Evolutionary conservation across 2,888 invertebrate genomes (phyloP), one percentile per base, ranked within the genome.

Genomic region (Xestia sexstrigata): DNA sequence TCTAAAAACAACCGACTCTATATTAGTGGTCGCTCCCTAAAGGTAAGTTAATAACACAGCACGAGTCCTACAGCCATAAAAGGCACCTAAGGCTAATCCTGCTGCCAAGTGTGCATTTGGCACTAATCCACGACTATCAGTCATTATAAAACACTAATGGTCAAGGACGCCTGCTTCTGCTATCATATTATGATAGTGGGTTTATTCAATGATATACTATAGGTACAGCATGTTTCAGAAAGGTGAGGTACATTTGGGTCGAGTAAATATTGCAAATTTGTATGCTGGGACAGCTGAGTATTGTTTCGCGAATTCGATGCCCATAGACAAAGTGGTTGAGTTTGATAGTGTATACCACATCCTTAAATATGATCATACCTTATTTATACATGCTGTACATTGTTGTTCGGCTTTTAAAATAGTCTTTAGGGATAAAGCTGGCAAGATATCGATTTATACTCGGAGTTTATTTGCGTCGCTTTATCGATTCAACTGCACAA

Each of bases 81-180:
- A 35, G 47, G 62, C 26, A 71, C 49, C n/a, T 49, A 6, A 74
- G 8, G 45, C 30, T 17, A 45, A 69, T 60, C 67, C 39, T 30
- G 45, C 62, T 79, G 79, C 74, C 79, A 82, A 79, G 42, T 52
- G 30, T 49, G n/a, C 70, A 62, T 63, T 79, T 83, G 81, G 74
- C 83, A 82, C 42, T 42, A 58, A 79, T 74, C 83, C 74, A 83
- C 62, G 45, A n/a, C 62, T 63, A 60, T 82, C 52, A 39, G 58
- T 47, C 72, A 62, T 67, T 65, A 76, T 55, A 58, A 60, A 70
- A 72, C 47, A 23, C 23, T 81, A 58, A 65, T 81, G 68, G 45
- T 60, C 76, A 75, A 76, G 58, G 81, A 69, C 79, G 39, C 47
- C 26, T 55, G 47, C 55, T 63, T 35, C 58, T 63, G 66, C 42